phyloP scores from a whole-genome alignment of 2,797 vertebrate species.

The Mastacembelus armatus region DNA sequence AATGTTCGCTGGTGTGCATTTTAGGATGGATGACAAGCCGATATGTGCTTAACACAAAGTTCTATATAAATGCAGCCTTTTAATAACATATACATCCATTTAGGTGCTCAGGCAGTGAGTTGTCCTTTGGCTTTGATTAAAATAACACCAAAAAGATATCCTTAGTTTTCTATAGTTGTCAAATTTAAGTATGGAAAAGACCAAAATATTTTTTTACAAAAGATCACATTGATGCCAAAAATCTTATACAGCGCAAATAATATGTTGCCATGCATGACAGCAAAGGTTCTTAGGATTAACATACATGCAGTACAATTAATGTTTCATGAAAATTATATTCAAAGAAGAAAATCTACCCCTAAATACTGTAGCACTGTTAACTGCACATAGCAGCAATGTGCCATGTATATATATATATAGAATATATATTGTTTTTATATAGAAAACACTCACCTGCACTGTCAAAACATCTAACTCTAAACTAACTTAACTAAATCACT shows the following conservation, averaged over 20 bases:
- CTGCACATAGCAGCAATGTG: background rate
- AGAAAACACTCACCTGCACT: too few species aligned
- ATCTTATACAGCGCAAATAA: background rate
- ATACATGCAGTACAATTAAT: constrained; percentile 11
- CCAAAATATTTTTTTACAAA: background rate
- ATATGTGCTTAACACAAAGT: background rate
- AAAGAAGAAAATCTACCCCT: background rate
- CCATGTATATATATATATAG: background rate
- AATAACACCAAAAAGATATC: too few species aligned
- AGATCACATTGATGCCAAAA: background rate
- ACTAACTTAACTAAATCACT: too few species aligned
- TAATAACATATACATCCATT: background rate
- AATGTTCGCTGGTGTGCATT: too few species aligned
- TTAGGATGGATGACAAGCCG: background rate
- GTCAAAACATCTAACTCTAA: too few species aligned
- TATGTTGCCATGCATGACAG: background rate
- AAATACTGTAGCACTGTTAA: background rate
- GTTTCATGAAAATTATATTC: background rate
- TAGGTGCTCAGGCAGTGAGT: background rate
- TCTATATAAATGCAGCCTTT: background rate
- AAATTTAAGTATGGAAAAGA: background rate
- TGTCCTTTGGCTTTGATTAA: too few species aligned
- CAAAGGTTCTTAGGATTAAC: background rate
- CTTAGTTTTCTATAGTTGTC: too few species aligned
- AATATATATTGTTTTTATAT: too few species aligned